Base-by-base conservation (phyloP, 2,113 vertebrate species). In the Leptocoma aspasia region DNA sequence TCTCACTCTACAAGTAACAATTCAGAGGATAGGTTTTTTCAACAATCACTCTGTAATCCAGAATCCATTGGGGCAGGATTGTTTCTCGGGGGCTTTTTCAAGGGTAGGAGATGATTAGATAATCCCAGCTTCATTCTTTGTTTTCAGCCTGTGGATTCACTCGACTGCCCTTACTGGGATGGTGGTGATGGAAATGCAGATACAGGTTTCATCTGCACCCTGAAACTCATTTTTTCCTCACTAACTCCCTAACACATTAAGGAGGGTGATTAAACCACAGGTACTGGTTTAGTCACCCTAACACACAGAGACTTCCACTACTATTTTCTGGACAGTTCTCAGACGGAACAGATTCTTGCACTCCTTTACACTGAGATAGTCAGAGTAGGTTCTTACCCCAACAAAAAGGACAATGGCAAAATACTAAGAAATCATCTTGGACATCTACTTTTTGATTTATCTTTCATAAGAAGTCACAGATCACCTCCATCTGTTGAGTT, bases 81-180 rank as follows among this genome's bases (percentile, higher is more conserved):
- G 7, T 56, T 83, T 47, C 56, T 45, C 4, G 3, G 31, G 13
- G 19, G 2, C 3, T 63, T 71, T 83, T 81, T 28, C 42, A 60
- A 77, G 30, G 20, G 18, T 4, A 61, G 41, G 15, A 76, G 41
- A 61, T 52, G 9, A 13, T 52, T 56, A 0, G 3, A 39, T 26
- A 82, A 50, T 30, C 22, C 6, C 33, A 72, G 11, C 18, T 64
- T 54, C 52, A 66, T 23, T 71, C 90, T 53, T 49, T 79, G 31
- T 42, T 89, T 68, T 35, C 45, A 86, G 20, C 23, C 59, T 28
- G 7, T 52, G 33, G 23, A 69, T 63, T 91, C 45, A 31, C 1
- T 7, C 19, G 2, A 9, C 44, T 72, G 12, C 15, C 26, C 5
- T 61, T 53, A 37, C 9, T 0, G 0, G 28, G 24, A 26, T 18